Evolutionary conservation across 2,888 invertebrate species (phyloP).

Genomic region (Aleiodes leptofemur): DNA sequence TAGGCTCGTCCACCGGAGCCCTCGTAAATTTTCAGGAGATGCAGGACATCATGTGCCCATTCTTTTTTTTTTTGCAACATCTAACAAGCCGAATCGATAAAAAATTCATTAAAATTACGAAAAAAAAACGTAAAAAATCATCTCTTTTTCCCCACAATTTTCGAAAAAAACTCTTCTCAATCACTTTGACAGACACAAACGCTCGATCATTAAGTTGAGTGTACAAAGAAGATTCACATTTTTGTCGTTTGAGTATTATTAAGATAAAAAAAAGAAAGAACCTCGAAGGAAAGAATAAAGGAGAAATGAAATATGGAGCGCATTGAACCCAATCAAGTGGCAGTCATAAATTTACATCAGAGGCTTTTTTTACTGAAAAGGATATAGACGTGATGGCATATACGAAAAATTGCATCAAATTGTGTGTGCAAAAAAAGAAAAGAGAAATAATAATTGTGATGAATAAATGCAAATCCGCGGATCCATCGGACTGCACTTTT

Average conservation of each 20-base stretch:
- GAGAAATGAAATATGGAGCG: constrained; percentile 71
- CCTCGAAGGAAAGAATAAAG: constrained; percentile 34
- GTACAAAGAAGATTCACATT: constrained; percentile 18
- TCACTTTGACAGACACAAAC: neutral
- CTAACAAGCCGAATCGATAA: no score
- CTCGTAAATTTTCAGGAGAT: constrained; percentile 22
- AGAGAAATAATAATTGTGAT: constrained; percentile 23
- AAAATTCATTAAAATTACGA: no score
- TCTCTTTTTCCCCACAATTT: no score
- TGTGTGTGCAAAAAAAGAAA: neutral
- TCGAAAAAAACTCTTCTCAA: neutral
- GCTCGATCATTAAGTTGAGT: constrained; percentile 7
- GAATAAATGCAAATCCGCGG: constrained; percentile 27
- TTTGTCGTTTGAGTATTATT: constrained; percentile 5
- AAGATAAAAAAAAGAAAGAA: neutral
- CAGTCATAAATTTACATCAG: constrained; percentile 75
- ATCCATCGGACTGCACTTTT: neutral
- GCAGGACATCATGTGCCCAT: neutral
- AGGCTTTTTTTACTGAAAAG: constrained; percentile 58
- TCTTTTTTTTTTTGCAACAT: neutral
- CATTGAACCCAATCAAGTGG: constrained; percentile 75
- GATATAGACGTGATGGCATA: constrained; percentile 67
- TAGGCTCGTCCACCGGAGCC: constrained; percentile 3
- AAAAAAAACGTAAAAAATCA: no score
- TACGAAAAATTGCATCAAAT: constrained; percentile 61